Percentiles rank a stretch among this genome's conserved stretches.
Evolutionary conservation across 2,113 vertebrate species (phyloP).

Genomic region (Coracopsis vasa): DNA sequence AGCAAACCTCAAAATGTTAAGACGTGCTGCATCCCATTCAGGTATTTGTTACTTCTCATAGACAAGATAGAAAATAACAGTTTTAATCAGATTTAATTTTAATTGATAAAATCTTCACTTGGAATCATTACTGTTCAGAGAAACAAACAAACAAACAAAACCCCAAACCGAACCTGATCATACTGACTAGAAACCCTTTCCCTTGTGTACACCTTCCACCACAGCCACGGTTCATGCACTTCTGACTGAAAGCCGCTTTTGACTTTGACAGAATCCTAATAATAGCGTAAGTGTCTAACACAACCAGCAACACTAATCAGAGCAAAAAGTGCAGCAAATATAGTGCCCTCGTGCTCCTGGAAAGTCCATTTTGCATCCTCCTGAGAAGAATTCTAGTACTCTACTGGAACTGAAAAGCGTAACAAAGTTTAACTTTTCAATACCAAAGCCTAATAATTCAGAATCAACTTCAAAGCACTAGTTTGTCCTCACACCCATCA

Average conservation of each 20-base stretch:
- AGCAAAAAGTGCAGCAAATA: background rate
- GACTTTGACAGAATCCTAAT: background rate
- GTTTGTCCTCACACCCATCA: background rate
- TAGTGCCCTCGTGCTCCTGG: background rate
- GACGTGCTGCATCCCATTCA: background rate
- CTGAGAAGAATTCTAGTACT: background rate
- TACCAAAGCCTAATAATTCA: background rate
- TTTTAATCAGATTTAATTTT: background rate
- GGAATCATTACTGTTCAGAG: background rate
- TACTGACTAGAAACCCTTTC: background rate
- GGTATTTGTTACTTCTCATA: background rate
- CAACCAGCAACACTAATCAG: background rate
- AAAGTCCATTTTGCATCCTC: background rate
- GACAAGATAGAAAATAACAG: background rate
- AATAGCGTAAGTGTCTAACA: background rate
- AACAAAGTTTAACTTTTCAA: background rate
- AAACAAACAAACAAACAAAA: background rate
- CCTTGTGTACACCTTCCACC: background rate
- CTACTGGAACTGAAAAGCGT: background rate
- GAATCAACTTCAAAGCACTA: background rate
- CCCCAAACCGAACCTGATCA: background rate
- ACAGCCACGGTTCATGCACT: background rate
- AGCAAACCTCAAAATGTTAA: background rate
- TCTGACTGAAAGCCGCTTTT: background rate
- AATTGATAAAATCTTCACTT: background rate